Evolutionary conservation across 2,797 vertebrate genomes (phyloP).

Genomic region (Eurystomus glaucurus): DNA sequence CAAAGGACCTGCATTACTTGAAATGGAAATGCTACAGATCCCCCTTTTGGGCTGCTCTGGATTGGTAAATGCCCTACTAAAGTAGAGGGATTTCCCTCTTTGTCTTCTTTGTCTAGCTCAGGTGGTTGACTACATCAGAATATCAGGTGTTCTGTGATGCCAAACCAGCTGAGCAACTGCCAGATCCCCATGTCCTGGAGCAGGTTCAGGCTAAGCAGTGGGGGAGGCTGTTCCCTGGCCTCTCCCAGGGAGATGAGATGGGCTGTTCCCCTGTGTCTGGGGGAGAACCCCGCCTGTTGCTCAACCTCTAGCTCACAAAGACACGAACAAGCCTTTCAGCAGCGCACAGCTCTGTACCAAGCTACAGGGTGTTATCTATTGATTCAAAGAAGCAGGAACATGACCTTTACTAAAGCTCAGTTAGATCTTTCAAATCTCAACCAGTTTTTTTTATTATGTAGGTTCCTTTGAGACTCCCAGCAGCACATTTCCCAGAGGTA

Average conservation of each 20-base stretch:
- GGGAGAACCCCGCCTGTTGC: rapidly evolving
- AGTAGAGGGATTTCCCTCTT: not conserved
- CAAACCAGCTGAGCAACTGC: not conserved
- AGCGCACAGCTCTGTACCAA: not conserved
- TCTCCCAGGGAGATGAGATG: rapidly evolving
- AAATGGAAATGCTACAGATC: not conserved
- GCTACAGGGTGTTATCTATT: not conserved
- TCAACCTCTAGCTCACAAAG: not conserved
- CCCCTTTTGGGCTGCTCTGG: not conserved
- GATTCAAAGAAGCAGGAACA: not conserved
- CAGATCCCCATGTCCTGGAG: not conserved
- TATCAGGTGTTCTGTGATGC: rapidly evolving
- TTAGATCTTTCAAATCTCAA: not conserved
- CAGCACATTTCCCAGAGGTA: not conserved
- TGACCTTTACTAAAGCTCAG: not conserved
- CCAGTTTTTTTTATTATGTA: not conserved
- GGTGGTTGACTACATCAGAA: not conserved
- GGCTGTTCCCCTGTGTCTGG: not conserved
- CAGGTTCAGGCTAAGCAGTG: not conserved
- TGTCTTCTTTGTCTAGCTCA: not conserved
- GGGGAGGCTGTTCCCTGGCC: rapidly evolving
- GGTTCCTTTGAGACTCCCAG: not conserved
- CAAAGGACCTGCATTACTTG: not conserved
- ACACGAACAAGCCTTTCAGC: not conserved
- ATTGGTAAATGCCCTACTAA: not conserved